Conservation (phyloP, 2,797 vertebrate species). For the Cynopterus sphinx region DNA sequence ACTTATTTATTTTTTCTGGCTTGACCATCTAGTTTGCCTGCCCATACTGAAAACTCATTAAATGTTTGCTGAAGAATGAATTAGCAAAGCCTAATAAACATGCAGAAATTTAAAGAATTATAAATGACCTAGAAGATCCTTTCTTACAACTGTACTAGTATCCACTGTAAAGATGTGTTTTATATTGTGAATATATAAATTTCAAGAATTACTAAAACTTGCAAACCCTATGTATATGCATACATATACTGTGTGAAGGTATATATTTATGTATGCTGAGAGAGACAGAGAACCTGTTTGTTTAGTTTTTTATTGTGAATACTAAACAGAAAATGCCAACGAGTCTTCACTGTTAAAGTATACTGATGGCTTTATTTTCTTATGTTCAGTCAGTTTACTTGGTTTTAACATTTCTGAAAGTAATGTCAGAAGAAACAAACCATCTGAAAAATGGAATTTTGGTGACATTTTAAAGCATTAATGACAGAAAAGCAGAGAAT, state of each 20-base stretch:
- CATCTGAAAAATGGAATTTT: slow-evolving; percentile 18
- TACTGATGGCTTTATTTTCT: background rate
- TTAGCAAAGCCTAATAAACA: background rate
- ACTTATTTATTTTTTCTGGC: background rate
- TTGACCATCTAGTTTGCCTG: background rate
- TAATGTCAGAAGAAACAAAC: slow-evolving; percentile 7
- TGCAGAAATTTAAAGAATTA: background rate
- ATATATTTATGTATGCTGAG: background rate
- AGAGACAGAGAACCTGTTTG: background rate
- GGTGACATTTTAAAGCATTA: slow-evolving; percentile 31
- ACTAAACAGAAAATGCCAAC: slow-evolving; percentile 21
- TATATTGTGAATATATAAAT: background rate
- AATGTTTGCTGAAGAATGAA: background rate
- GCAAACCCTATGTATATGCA: background rate
- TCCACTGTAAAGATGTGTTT: background rate
- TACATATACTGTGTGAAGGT: background rate
- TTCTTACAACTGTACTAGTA: background rate
- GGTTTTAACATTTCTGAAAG: background rate
- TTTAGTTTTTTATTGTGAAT: background rate
- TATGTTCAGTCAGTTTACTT: background rate
- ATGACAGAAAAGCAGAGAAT: background rate
- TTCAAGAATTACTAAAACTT: background rate
- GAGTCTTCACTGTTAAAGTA: background rate
- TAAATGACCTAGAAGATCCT: background rate
- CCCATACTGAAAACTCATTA: background rate